Conservation (phyloP, 1,140 invertebrate species). For the Trachymyrmex septentrionalis region DNA sequence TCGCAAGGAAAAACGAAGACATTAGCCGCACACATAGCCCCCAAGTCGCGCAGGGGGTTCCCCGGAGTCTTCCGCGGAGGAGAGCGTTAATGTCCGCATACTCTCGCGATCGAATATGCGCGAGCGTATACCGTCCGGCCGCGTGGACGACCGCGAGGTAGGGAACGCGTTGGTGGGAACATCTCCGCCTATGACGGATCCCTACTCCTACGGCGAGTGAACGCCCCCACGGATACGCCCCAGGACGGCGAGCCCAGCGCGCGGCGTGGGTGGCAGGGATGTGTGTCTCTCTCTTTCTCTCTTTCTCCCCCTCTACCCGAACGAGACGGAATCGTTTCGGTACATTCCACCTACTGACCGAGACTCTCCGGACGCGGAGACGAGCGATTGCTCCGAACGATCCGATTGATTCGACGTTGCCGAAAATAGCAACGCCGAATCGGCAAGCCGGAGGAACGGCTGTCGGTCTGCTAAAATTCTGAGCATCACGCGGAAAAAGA, state of each 20-base stretch:
- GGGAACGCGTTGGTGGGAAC: conserved; percentile 53
- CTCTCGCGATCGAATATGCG: conserved; percentile 63
- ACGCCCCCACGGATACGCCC: conserved; percentile 79
- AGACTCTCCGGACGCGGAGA: conserved; percentile 60
- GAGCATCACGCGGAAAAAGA: not conserved
- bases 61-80: conserved; percentile 10
- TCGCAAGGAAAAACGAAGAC: conserved; percentile 45
- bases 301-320: conserved; percentile 1
- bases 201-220: conserved; percentile 31
- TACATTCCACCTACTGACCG: conserved; percentile 76
- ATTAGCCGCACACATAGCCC: conserved; percentile 7
- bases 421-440: conserved; percentile 9
- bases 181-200: conserved; percentile 74
- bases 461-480: not conserved
- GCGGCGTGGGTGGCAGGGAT: conserved; percentile 61
- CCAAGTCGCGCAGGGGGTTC: not conserved
- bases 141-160: conserved; percentile 48
- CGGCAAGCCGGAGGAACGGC: not conserved
- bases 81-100: conserved; percentile 65
- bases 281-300: conserved; percentile 24
- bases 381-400: not conserved
- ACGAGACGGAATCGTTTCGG: conserved; percentile 52
- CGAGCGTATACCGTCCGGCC: conserved; percentile 62
- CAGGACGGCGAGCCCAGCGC: conserved; percentile 13
- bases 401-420: conserved; percentile 6